Evolutionary conservation across 2,888 invertebrate genomes (phyloP).

Genomic region (Lepetodrilus schrolli): DNA sequence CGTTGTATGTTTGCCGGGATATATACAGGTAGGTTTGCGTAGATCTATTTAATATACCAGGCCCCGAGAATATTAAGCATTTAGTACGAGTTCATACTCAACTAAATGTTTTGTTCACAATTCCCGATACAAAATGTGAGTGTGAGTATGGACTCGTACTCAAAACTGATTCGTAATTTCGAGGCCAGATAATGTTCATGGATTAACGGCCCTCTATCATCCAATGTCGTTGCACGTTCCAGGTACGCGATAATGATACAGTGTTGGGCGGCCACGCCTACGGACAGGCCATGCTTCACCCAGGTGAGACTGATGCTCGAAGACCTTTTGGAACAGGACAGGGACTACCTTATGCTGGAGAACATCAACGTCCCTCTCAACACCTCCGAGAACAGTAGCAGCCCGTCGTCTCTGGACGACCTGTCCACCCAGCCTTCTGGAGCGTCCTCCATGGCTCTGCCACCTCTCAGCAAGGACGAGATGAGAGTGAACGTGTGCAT

Average conservation of each 20-base stretch:
- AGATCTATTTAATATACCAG: too few species aligned
- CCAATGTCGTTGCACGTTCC: too few species aligned
- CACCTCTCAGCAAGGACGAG: conserved; percentile 39
- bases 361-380: conserved; percentile 69
- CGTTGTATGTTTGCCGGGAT: too few species aligned
- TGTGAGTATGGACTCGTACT: too few species aligned
- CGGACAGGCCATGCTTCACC: conserved; percentile 68
- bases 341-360: conserved; percentile 72
- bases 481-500: conserved; percentile 56
- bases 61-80: too few species aligned
- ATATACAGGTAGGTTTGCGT: too few species aligned
- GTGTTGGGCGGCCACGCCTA: conserved; percentile 70
- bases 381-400: conserved; percentile 63
- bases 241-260: conserved; percentile 73
- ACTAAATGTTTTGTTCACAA: too few species aligned
- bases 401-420: conserved; percentile 26
- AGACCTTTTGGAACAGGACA: conserved; percentile 63
- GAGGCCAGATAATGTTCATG: too few species aligned
- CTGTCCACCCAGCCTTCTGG: conserved; percentile 23
- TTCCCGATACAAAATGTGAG: too few species aligned
- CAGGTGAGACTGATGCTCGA: conserved; percentile 68
- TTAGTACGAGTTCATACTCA: too few species aligned
- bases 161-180: too few species aligned
- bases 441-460: conserved; percentile 14
- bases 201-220: too few species aligned